Evolutionary conservation across 2,113 vertebrate genomes (phyloP).

Genomic region (Meriones unguiculatus): DNA sequence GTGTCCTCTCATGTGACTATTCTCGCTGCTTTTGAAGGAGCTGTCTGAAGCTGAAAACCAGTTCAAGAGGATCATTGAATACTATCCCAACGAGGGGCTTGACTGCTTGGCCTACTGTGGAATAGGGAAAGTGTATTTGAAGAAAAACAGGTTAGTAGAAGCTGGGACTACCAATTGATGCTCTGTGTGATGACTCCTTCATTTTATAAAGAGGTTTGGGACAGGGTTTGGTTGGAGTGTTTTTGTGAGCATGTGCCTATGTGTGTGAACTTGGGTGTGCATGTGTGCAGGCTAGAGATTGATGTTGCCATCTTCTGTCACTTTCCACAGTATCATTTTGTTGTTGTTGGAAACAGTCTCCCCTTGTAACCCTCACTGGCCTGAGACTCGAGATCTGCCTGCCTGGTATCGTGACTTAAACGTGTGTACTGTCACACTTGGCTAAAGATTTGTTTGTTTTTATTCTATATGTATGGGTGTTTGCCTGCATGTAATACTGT

Average conservation of each 20-base stretch:
- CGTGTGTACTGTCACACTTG: not conserved
- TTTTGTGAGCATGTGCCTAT: not conserved
- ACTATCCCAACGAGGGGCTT: constrained; percentile 89
- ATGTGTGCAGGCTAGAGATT: not conserved
- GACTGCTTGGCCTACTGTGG: constrained; percentile 93
- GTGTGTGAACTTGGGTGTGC: not conserved
- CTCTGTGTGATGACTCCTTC: not conserved
- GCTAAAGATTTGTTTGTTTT: not conserved
- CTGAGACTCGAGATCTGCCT: not conserved
- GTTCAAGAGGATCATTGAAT: constrained; percentile 90
- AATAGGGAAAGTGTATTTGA: constrained; percentile 91
- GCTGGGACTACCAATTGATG: not conserved
- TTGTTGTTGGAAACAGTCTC: not conserved
- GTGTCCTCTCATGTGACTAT: constrained; percentile 24
- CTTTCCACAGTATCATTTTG: not conserved
- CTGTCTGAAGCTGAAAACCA: constrained; percentile 90
- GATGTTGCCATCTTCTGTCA: not conserved
- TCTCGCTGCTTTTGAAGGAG: constrained; percentile 87
- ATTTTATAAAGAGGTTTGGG: not conserved
- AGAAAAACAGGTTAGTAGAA: constrained; percentile 93
- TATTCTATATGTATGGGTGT: not conserved
- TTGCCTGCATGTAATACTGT: not conserved
- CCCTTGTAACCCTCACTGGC: not conserved
- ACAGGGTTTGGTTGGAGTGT: not conserved
- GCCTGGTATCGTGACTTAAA: not conserved